Base-by-base conservation (phyloP, 2,113 vertebrate genomes). In the Scopus umbretta region DNA sequence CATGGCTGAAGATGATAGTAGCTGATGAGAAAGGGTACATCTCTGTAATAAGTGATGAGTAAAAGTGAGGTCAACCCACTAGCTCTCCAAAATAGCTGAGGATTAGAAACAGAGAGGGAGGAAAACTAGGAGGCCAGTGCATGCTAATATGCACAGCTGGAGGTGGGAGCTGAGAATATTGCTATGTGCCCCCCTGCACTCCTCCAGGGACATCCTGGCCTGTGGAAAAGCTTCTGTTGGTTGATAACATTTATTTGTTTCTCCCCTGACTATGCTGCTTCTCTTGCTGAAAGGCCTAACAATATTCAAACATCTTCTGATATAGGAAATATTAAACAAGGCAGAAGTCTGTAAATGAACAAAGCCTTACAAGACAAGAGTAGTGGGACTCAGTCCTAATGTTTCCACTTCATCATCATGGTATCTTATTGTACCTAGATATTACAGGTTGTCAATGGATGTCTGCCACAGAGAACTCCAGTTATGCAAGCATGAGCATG, bases 151-250 rank as follows among this genome's bases (percentile, higher is more conserved):
- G 16, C 43, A 42, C 2, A 15, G 16, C 36, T 80, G 36, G 58
- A 11, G 8, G 5, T 66, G 23, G 53, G 26, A 89, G 16, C n/a
- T n/a, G 18, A 15, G 6, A 76, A 5, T 5, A 52, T 11, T 43
- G 29, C 29, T 82, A 1, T 47, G 16, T 67, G 25, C 5, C 9
- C 3, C 7, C 2, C 36, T 45, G 14, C 4, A 2, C 30, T 83
- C 49, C 16, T 52, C 47, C 4, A 3, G 52, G n/a, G n/a, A 34
- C 10, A 38, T n/a, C 34, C 7, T 1, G 1, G 10, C 7, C 17
- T 50, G 10, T 73, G 18, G 25, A 76, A 78, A 84, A 62, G 1
- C 16, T 83, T 88, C 30, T 88, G 1, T 22, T 65, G 4, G 18
- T 42, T 14, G 2, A 10, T 50, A 58, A 67, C 8, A 42, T 70